A percentile compares a stretch with the other conserved stretches of the same genome.
Conservation (phyloP, 2,113 vertebrate species). For the Chloropsis cyanopogon region DNA sequence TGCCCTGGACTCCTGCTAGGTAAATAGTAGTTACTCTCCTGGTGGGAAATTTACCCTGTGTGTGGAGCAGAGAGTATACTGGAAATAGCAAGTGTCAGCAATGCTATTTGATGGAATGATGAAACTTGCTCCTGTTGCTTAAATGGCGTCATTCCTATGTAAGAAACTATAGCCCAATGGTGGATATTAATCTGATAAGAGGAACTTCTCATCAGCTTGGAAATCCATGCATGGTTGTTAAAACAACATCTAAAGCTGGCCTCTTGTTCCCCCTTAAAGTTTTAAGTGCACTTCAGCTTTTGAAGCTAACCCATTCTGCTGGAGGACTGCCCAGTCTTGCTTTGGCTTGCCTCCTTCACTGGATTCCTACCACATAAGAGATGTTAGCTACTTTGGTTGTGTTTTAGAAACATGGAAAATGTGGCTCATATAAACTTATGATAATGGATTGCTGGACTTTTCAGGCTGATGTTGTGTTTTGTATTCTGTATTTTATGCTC, state of each 20-base stretch:
- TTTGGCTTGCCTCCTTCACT: slow-evolving; percentile 58
- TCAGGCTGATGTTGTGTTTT: not conserved
- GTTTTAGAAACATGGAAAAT: slow-evolving; percentile 70
- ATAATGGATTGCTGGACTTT: slow-evolving; percentile 17
- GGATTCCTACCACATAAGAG: slow-evolving; percentile 49
- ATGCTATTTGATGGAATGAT: not conserved
- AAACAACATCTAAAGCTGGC: not conserved
- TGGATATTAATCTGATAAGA: not conserved
- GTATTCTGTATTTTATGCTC: not conserved
- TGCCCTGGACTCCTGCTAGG: not conserved
- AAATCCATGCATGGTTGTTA: not conserved
- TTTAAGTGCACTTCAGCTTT: slow-evolving; percentile 3
- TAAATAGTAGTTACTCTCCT: not conserved
- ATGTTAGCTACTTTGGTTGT: slow-evolving; percentile 39
- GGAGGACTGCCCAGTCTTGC: slow-evolving; percentile 58
- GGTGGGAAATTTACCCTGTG: not conserved
- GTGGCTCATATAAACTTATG: slow-evolving; percentile 39
- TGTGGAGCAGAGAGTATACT: not conserved
- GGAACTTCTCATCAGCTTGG: not conserved
- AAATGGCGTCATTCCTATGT: not conserved
- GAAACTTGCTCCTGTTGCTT: not conserved
- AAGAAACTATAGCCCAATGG: not conserved
- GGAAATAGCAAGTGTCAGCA: not conserved
- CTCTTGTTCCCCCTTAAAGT: slow-evolving; percentile 71
- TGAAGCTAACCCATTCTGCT: slow-evolving; percentile 53